Percentiles rank a stretch among this genome's conserved stretches.
Conservation (phyloP, 2,797 vertebrate genomes). For the Apogon hyalosoma region DNA sequence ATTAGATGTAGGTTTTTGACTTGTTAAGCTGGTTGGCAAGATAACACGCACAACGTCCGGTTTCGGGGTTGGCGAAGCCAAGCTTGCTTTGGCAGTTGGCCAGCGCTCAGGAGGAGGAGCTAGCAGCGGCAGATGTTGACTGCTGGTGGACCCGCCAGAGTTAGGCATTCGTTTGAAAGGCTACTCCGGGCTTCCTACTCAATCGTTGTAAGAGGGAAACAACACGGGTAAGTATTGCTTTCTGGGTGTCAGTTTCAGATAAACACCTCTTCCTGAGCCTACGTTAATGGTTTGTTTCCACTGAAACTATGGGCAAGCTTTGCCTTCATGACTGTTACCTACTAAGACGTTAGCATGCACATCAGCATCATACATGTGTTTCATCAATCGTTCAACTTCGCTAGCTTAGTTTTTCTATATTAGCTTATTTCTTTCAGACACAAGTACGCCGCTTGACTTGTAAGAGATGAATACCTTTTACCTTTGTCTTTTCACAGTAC, state of each 20-base stretch:
- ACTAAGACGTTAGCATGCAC: constrained; percentile 21
- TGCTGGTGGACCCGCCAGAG: not conserved
- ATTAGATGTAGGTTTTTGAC: too few species aligned
- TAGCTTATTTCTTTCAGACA: not conserved
- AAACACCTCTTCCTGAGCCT: too few species aligned
- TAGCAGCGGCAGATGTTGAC: constrained; percentile 42
- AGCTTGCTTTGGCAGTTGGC: not conserved
- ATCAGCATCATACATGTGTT: constrained; percentile 4
- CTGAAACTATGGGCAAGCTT: not conserved
- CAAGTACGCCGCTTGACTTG: not conserved
- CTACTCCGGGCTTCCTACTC: not conserved
- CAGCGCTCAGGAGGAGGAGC: constrained; percentile 36
- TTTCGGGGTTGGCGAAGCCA: not conserved
- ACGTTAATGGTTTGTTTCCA: not conserved
- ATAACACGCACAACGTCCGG: too few species aligned
- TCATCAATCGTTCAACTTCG: not conserved
- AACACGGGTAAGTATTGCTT: constrained; percentile 28
- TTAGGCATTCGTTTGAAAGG: not conserved
- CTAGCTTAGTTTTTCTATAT: constrained; percentile 7
- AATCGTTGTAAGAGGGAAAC: not conserved
- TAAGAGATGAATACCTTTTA: not conserved
- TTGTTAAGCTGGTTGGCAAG: too few species aligned
- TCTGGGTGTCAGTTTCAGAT: fast-evolving
- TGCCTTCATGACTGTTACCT: not conserved
- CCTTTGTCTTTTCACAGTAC: too few species aligned